Conservation (phyloP, 2,113 vertebrate genomes). For the Heterotilapia buettikoferi region DNA sequence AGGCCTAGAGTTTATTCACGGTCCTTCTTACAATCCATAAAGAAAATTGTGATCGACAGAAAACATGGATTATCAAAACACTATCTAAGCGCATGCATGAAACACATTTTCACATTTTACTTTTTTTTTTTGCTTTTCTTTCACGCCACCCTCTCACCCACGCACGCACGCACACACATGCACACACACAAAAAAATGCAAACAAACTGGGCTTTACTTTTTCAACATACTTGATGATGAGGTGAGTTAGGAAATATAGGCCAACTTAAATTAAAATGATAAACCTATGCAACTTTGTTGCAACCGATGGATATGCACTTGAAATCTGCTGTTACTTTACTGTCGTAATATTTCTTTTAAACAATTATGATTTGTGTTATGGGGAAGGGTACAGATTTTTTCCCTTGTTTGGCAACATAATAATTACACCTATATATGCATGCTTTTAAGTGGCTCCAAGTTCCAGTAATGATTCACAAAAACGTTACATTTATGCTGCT, state of each 20-base stretch:
- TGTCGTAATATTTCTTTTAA: neutral
- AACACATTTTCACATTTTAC: constrained; percentile 28
- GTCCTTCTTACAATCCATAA: constrained; percentile 52
- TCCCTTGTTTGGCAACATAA: constrained; percentile 18
- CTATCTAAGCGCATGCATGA: constrained; percentile 64
- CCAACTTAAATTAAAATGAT: constrained; percentile 12
- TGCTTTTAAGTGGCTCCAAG: constrained; percentile 47
- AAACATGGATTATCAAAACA: constrained; percentile 63
- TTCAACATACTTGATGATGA: neutral
- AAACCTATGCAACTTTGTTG: constrained; percentile 8
- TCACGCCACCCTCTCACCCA: neutral
- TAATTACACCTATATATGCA: constrained; percentile 45
- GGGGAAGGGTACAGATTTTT: constrained; percentile 1
- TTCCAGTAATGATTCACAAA: constrained; percentile 46
- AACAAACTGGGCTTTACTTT: constrained; percentile 39
- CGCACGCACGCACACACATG: neutral
- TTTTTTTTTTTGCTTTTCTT: neutral
- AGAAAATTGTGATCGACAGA: constrained; percentile 59
- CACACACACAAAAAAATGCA: constrained; percentile 7
- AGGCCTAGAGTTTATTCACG: neutral
- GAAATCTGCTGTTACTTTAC: neutral
- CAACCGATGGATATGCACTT: neutral
- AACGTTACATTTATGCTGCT: constrained; percentile 26
- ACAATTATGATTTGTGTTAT: neutral
- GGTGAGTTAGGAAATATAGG: constrained; percentile 1